Evolutionary conservation across 2,888 invertebrate genomes (phyloP).

Genomic region (Drosophila heteroneura): DNA sequence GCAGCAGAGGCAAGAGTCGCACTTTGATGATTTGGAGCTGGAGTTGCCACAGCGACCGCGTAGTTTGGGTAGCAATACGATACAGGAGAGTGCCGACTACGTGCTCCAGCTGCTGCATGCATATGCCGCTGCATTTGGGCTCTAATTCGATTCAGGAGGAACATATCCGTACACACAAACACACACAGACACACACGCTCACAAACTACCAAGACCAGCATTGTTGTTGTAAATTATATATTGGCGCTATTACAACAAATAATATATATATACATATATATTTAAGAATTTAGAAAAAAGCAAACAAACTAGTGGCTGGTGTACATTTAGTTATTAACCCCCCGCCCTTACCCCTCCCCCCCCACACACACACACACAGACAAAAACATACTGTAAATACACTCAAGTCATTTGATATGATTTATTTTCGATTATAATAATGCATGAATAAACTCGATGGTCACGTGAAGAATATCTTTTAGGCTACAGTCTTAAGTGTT

Average conservation of each 20-base stretch:
- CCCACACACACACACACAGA: no score
- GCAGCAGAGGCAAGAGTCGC: conserved; percentile 27
- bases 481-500: conserved; percentile 68
- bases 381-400: conserved; percentile 56
- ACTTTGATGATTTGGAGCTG: conserved; percentile 47
- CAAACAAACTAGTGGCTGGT: conserved; percentile 23
- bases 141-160: conserved; percentile 34
- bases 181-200: conserved; percentile 12
- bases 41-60: conserved; percentile 64
- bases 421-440: conserved; percentile 49
- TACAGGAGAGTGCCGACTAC: conserved; percentile 71
- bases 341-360: no score
- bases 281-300: conserved; percentile 39
- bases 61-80: conserved; percentile 65
- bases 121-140: conserved; percentile 69
- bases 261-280: conserved; percentile 11
- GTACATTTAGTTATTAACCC: conserved; percentile 44
- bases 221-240: conserved; percentile 32
- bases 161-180: conserved; percentile 45
- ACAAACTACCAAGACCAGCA: conserved; percentile 33
- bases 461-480: conserved; percentile 46
- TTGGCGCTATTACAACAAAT: conserved; percentile 34
- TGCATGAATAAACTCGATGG: conserved; percentile 28
- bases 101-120: conserved; percentile 68
- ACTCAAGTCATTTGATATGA: conserved; percentile 74